Percentiles rank a stretch among this genome's conserved stretches.
These are phyloP conservation scores for Orthonyx spaldingii DNA, from an alignment of 2,113 vertebrate species.

Conservation along the genomic window DNA sequence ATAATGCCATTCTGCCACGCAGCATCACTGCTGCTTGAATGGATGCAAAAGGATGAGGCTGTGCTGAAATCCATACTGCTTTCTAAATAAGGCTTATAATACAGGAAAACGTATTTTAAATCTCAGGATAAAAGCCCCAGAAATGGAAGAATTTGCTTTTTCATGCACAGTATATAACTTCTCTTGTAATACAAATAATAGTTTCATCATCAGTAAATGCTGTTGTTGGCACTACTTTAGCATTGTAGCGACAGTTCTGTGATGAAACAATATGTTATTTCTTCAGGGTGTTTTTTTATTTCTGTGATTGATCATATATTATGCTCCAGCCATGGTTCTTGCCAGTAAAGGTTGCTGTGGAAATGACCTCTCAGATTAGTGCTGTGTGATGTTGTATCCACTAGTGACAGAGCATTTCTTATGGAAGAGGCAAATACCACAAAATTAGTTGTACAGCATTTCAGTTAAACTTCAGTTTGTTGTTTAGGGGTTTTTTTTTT, in stretches of 20 bases:
- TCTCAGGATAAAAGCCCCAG: background rate
- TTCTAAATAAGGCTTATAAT: background rate
- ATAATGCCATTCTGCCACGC: background rate
- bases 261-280: background rate
- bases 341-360: background rate
- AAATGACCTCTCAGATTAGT: background rate
- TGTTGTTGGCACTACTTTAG: background rate
- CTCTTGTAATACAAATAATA: background rate
- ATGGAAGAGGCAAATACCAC: background rate
- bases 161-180: background rate
- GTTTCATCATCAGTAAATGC: background rate
- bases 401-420: background rate
- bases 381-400: background rate
- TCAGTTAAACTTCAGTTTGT: background rate
- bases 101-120: background rate
- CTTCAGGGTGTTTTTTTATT: background rate
- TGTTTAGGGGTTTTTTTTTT: background rate
- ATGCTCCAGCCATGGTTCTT: background rate
- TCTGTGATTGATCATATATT: background rate
- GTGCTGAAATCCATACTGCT: background rate
- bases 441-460: background rate
- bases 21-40: background rate
- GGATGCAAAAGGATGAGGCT: background rate
- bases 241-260: background rate
- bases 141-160: background rate